A percentile compares a stretch with the other conserved stretches of the same genome.
These are phyloP conservation scores for Epinotia bilunana DNA, from an alignment of 2,888 invertebrate genomes.

Conservation along the genomic window DNA sequence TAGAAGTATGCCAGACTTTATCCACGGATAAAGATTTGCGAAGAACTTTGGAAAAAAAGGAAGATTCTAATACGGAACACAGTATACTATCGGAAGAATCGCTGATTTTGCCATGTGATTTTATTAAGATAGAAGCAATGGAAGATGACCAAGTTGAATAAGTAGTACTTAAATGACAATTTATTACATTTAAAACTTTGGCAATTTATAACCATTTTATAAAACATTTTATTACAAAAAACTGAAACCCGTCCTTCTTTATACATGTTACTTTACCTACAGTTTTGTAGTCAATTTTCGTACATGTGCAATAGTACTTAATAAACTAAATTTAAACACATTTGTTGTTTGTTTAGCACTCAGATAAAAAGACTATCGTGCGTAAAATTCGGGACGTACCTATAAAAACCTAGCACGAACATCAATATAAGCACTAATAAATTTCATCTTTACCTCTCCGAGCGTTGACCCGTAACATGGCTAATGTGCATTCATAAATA, in stretches of 20 bases:
- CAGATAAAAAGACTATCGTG: neutral
- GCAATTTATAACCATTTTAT: neutral
- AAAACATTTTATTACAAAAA: neutral
- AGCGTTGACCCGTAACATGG: conserved; percentile 28
- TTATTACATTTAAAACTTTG: no score
- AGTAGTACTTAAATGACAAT: neutral
- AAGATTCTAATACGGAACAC: conserved; percentile 50
- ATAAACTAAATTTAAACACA: neutral
- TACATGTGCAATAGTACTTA: neutral
- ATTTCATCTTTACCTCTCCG: conserved; percentile 4
- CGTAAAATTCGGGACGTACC: no score
- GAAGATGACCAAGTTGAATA: conserved; percentile 45
- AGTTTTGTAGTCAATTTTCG: neutral
- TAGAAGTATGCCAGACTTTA: conserved; percentile 55
- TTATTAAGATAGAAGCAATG: conserved; percentile 58
- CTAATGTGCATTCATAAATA: conserved; percentile 28
- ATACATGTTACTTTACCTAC: neutral
- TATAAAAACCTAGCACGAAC: neutral
- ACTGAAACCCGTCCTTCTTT: neutral
- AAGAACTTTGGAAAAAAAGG: conserved; percentile 53
- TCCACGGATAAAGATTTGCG: conserved; percentile 59
- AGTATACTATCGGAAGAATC: conserved; percentile 58
- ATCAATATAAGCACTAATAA: neutral
- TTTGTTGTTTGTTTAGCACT: neutral
- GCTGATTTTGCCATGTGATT: conserved; percentile 56